Evolutionary conservation across 2,797 vertebrate species (phyloP), one percentile per base, ranked within the genome.

Genomic region (Knipowitschia caucasica): DNA sequence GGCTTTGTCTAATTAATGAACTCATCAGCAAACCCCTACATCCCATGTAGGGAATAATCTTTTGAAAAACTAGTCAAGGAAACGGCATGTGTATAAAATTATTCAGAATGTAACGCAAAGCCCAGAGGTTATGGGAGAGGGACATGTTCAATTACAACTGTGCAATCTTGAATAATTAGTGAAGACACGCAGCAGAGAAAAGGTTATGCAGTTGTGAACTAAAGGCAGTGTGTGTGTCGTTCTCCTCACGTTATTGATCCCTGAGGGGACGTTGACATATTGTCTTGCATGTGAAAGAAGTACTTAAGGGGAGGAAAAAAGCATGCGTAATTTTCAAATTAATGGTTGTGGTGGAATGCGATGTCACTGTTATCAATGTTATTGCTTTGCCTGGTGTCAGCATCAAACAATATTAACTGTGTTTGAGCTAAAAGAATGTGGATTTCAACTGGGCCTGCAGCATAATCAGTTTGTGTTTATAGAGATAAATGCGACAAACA

Each of bases 131-230:
- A 61, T 42, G 36, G 3, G 59, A 24, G 50, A 29, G 25, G 26
- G 11, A 12, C 4, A 0, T 27, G 49, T 65, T 72, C 68, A 65
- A 63, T 71, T 67, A 69, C 44, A 64, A 39, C 42, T 46, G 33
- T 58, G 65, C 68, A 56, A 77, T 69, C 57, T 38, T 59, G 11
- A 60, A 14, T 56, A 59, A 82, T 76, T 71, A 54, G 50, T 60
- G 76, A 52, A 62, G 55, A 59, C 50, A 21, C 69, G 53, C 49
- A 53, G 45, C 23, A 55, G 23, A 7, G 24, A 45, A 59, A 44
- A 53, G 21, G 52, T 58, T 53, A 58, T 38, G 20, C 4, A 29
- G n/a, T 44, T 33, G 35, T 15, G 18, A 50, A 54, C 30, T 53
- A 45, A 11, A 24, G 20, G 59, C 26, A 45, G 17, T 47, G 40